Base-by-base conservation (phyloP, 2,113 vertebrate genomes). In the Puma concolor region DNA sequence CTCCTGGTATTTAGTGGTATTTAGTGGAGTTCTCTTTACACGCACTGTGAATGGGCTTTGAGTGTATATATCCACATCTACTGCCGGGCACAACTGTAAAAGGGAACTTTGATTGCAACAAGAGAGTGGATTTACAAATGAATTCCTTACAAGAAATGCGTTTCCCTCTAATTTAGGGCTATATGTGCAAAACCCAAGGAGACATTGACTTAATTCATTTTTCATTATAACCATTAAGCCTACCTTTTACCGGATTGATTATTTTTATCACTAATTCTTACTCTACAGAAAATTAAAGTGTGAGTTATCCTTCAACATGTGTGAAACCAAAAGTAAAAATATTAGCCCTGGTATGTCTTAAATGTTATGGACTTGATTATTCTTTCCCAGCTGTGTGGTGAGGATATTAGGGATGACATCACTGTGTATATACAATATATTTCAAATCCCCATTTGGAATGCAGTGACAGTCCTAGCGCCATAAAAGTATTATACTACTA, bases 401-500 rank as follows among this genome's bases (percentile, higher is more conserved):
- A 97, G 72, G 7, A 60, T 63, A 91, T 88, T 83, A 94, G 36
- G 38, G 27, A 89, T 93, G 84, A 94, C 63, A 97, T 91, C 66
- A 80, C 14, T 41, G 7, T 86, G 72, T 52, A 19, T 54, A 63
- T 77, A 54, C 27, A 93, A 52, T 88, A 95, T 96, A 97, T 93
- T 96, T 89, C 67, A 95, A 92, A 94, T 87, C 54, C 38, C 48
- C 89, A 84, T 92, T 98, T 97, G 64, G 41, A 87, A 92, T 97
- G 23, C 74, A 86, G 50, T 66, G 67, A 91, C 77, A 93, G 79
- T 76, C 31, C 48, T 81, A 81, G 31, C 77, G 74, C 77, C 64
- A 92, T 97, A 84, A 95, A 96, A 97, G 57, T 89, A 96, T 90
- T 96, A 96, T 74, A 85, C 82, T 97, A 60, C 67, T 97, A 97